phyloP scores from a whole-genome alignment of 2,888 invertebrate genomes.

The Drosophila mimica region DNA sequence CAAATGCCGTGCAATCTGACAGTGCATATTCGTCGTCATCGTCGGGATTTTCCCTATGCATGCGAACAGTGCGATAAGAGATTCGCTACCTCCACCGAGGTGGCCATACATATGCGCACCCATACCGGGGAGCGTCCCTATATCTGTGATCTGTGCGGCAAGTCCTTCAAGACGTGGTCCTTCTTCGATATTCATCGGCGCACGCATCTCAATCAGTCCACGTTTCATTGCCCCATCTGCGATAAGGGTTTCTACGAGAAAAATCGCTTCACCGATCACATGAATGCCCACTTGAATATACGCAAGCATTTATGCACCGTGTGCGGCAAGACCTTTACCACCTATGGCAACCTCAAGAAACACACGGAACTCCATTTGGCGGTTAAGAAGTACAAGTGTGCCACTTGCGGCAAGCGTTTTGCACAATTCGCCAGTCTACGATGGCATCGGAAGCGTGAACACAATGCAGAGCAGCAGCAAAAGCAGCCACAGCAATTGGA shows the following conservation, averaged over 20 bases:
- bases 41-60: slow-evolving; percentile 79
- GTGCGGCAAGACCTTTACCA: slow-evolving; percentile 79
- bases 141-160: slow-evolving; percentile 78
- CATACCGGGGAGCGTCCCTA: slow-evolving; percentile 82
- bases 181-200: slow-evolving; percentile 81
- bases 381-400: slow-evolving; percentile 80
- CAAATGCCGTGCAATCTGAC: slow-evolving; percentile 80
- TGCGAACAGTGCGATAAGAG: slow-evolving; percentile 79
- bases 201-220: slow-evolving; percentile 77
- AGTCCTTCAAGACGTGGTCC: slow-evolving; percentile 82
- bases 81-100: slow-evolving; percentile 81
- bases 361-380: slow-evolving; percentile 77
- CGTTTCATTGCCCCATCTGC: slow-evolving; percentile 80
- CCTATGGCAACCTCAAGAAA: slow-evolving; percentile 78
- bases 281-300: slow-evolving; percentile 81
- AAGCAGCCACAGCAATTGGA: slow-evolving; percentile 11
- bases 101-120: slow-evolving; percentile 78
- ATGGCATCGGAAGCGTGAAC: slow-evolving; percentile 74
- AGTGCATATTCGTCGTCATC: slow-evolving; percentile 77
- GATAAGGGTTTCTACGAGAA: slow-evolving; percentile 82
- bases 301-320: slow-evolving; percentile 80
- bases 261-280: slow-evolving; percentile 81
- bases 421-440: slow-evolving; percentile 80
- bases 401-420: slow-evolving; percentile 71
- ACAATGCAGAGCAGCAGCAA: slow-evolving; percentile 38